phyloP scores from a whole-genome alignment of 2,888 invertebrate genomes.

The Zygaena filipendulae region DNA sequence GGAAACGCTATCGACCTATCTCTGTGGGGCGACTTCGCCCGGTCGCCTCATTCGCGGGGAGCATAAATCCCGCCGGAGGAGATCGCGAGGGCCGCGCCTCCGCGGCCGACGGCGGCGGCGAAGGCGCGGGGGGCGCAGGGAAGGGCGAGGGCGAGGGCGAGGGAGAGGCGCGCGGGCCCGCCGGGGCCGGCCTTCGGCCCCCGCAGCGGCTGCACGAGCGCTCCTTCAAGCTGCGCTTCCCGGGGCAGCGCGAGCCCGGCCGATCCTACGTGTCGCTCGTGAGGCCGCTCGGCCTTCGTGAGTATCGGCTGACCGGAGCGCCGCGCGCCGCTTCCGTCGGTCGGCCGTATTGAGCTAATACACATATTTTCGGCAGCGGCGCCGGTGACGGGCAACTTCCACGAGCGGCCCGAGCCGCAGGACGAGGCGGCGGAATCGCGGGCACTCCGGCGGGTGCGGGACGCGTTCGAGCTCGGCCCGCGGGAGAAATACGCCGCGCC shows the following conservation, averaged over 20 bases:
- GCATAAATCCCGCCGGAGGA: no score
- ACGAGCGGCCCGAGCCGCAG: conserved; percentile 20
- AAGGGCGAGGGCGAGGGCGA: conserved; percentile 1
- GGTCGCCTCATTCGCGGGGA: no score
- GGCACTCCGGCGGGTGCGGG: conserved; percentile 24
- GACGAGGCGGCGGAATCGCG: conserved; percentile 10
- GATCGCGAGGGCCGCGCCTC: conserved; percentile 8
- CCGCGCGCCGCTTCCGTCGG: not conserved
- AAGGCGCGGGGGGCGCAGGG: no score
- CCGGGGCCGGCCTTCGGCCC: conserved; percentile 3
- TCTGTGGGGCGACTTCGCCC: no score
- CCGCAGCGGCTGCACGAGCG: conserved; percentile 24
- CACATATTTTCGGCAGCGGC: conserved; percentile 30
- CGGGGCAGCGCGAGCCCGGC: conserved; percentile 44
- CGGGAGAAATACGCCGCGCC: conserved; percentile 25
- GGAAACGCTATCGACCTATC: no score
- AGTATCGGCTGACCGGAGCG: no score
- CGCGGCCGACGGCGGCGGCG: conserved; percentile 4
- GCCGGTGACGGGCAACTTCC: conserved; percentile 40
- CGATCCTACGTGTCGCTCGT: conserved; percentile 47
- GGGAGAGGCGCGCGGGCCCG: conserved; percentile 2
- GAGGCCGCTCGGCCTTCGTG: conserved; percentile 42
- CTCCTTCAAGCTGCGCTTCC: conserved; percentile 52
- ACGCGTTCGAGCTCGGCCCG: conserved; percentile 30
- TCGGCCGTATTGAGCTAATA: not conserved